phyloP scores from a whole-genome alignment of 2,797 vertebrate genomes.

The Rallus crepitans region DNA sequence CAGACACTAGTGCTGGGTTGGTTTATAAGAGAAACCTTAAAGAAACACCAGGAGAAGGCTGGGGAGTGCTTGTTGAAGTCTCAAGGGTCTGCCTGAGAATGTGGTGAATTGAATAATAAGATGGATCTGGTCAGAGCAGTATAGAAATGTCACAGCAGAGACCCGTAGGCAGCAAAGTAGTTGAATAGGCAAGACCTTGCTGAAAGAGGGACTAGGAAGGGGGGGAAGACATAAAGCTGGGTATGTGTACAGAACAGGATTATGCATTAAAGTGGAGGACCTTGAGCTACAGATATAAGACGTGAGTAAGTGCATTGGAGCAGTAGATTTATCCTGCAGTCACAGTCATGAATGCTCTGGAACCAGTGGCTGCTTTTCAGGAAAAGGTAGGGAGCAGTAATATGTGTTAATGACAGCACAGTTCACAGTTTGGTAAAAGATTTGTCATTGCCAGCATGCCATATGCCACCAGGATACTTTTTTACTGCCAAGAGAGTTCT shows the following conservation, averaged over 20 bases:
- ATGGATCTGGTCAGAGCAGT: background rate
- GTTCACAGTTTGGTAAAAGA: constrained; percentile 1
- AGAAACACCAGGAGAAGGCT: background rate
- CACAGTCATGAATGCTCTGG: background rate
- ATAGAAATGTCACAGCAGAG: background rate
- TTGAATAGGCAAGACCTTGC: background rate
- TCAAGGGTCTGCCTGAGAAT: background rate
- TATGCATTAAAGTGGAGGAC: background rate
- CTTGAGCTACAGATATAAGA: background rate
- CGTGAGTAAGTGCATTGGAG: background rate
- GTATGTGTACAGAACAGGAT: background rate
- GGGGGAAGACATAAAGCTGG: background rate
- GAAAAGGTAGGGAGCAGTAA: background rate
- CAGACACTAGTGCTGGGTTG: background rate
- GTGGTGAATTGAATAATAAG: background rate
- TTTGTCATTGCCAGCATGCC: background rate
- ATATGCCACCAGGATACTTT: constrained; percentile 11
- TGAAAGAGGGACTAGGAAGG: background rate
- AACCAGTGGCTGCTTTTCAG: background rate
- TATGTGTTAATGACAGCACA: background rate
- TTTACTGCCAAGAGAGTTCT: background rate
- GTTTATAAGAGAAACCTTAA: background rate
- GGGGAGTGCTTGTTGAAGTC: background rate
- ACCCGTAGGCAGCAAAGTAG: background rate
- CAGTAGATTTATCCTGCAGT: background rate